Percentiles rank a stretch among this genome's conserved stretches.
These are phyloP conservation scores for Gonioctena quinquepunctata DNA, from an alignment of 1,140 invertebrate genomes.

Conservation along the genomic window DNA sequence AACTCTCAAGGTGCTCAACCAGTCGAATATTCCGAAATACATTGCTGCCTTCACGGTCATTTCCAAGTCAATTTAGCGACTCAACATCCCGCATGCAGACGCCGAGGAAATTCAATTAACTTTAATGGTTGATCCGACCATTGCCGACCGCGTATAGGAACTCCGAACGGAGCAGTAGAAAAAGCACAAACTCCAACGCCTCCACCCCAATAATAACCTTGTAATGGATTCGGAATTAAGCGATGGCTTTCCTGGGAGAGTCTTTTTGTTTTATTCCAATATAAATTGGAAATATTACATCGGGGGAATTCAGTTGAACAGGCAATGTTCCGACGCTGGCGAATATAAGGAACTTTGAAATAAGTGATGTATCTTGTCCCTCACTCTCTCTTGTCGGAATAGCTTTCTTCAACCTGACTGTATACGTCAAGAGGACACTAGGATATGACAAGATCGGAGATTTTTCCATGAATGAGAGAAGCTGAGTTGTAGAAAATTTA, in stretches of 20 bases:
- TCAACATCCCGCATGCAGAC: slow-evolving; percentile 50
- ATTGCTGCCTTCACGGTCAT: slow-evolving; percentile 48
- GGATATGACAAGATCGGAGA: no score
- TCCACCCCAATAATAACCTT: slow-evolving; percentile 44
- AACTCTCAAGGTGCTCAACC: slow-evolving; percentile 15
- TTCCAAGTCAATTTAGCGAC: slow-evolving; percentile 56
- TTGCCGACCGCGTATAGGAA: slow-evolving; percentile 34
- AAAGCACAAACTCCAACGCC: slow-evolving; percentile 36
- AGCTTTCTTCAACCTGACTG: no score
- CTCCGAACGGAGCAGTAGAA: slow-evolving; percentile 41
- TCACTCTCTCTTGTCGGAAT: no score
- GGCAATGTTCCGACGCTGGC: no score
- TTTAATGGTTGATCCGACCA: slow-evolving; percentile 56
- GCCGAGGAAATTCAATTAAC: slow-evolving; percentile 57
- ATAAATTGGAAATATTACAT: slow-evolving; percentile 25
- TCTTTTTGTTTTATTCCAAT: slow-evolving; percentile 45
- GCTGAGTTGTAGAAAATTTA: no score
- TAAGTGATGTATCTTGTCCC: no score
- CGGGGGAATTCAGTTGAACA: no score
- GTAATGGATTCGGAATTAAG: slow-evolving; percentile 52
- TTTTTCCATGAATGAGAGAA: no score
- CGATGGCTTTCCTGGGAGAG: slow-evolving; percentile 42
- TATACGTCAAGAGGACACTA: no score
- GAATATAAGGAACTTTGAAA: no score
- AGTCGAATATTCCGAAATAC: slow-evolving; percentile 39